Percentiles rank a stretch among this genome's conserved stretches.
Conservation (phyloP, 2,888 invertebrate genomes). For the Eilema sororculum region DNA sequence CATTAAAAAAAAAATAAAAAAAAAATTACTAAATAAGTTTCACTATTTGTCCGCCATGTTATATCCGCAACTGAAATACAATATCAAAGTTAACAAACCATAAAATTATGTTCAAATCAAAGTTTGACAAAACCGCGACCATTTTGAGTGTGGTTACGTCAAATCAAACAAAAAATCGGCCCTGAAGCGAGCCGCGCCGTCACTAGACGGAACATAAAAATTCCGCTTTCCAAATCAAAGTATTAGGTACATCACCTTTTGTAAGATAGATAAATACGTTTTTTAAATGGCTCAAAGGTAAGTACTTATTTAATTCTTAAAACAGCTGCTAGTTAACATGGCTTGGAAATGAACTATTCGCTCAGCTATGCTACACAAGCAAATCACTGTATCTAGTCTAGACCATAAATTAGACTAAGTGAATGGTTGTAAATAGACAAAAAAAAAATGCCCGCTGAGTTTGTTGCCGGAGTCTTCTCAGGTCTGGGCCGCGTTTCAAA, state of each 20-base stretch:
- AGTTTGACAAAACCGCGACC: slow-evolving; percentile 17
- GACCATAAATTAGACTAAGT: no score
- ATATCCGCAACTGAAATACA: background rate
- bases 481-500: no score
- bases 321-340: no score
- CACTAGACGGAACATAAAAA: slow-evolving; percentile 17
- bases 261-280: background rate
- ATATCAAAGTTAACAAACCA: slow-evolving; percentile 5
- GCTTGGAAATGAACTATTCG: no score
- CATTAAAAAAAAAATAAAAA: no score
- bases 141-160: slow-evolving; percentile 28
- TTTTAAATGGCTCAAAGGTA: slow-evolving; percentile 9
- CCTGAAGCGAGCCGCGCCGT: slow-evolving; percentile 15
- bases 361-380: no score
- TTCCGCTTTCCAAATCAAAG: slow-evolving; percentile 24
- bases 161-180: slow-evolving; percentile 27
- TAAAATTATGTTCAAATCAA: slow-evolving; percentile 1
- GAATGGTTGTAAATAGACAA: no score
- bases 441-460: no score
- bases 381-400: no score
- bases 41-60: background rate
- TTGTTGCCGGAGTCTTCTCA: no score
- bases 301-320: no score
- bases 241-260: slow-evolving; percentile 15
- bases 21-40: no score